A percentile compares a stretch with the other conserved stretches of the same genome.
These are phyloP conservation scores for Maccullochella peelii DNA, from an alignment of 2,113 vertebrate species.

Conservation along the genomic window DNA sequence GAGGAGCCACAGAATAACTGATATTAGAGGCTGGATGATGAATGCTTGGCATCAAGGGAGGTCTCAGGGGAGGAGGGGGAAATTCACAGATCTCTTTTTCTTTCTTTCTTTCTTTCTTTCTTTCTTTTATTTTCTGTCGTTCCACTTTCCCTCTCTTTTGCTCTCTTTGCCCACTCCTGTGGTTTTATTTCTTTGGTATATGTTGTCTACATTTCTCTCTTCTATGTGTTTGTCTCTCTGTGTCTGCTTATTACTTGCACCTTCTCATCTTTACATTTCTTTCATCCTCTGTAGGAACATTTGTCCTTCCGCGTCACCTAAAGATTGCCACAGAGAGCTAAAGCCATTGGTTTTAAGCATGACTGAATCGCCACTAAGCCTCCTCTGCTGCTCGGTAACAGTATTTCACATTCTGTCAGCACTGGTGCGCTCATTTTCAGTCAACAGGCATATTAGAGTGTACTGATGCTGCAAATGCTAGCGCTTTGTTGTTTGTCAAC, in stretches of 20 bases:
- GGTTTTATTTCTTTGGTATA: constrained; percentile 42
- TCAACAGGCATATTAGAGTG: constrained; percentile 67
- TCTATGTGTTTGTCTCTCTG: not conserved
- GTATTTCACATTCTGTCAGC: constrained; percentile 67
- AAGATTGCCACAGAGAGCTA: constrained; percentile 52
- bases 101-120: constrained; percentile 55
- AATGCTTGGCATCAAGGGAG: constrained; percentile 99
- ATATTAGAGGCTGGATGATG: constrained; percentile 99
- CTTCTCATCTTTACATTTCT: constrained; percentile 48
- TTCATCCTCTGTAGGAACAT: constrained; percentile 41
- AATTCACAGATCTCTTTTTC: constrained; percentile 95
- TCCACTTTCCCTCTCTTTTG: constrained; percentile 26
- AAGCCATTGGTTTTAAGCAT: constrained; percentile 59
- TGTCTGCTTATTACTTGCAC: constrained; percentile 19
- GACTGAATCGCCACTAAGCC: constrained; percentile 53
- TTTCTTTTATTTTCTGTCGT: constrained; percentile 21
- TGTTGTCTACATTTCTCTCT: constrained; percentile 13
- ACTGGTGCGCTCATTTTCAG: constrained; percentile 56
- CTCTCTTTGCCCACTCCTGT: constrained; percentile 33
- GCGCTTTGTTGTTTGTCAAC: constrained; percentile 58
- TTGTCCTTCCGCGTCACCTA: constrained; percentile 45
- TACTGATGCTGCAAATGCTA: constrained; percentile 68
- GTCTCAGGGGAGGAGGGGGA: constrained; percentile 97
- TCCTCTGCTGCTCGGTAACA: constrained; percentile 56
- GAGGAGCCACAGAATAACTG: constrained; percentile 99